Percentiles rank a stretch among this genome's conserved stretches.
These are phyloP conservation scores for Megathymus violae DNA, from an alignment of 1,140 invertebrate species.

Conservation along the genomic window DNA sequence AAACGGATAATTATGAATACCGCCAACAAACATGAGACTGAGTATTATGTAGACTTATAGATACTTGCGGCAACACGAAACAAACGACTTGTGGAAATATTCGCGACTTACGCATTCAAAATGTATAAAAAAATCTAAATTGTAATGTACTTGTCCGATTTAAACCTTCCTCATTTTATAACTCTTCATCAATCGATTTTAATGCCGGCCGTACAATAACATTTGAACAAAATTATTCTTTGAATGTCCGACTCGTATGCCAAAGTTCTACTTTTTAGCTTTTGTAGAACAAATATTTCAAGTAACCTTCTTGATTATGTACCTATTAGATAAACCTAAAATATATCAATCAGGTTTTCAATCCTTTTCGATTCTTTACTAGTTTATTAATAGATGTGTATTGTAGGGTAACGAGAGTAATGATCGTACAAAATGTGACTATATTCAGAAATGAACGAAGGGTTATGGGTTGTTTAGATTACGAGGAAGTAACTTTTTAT, in stretches of 20 bases:
- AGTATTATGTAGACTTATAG: slow-evolving; percentile 77
- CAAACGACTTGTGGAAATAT: slow-evolving; percentile 52
- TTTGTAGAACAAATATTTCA: slow-evolving; percentile 13
- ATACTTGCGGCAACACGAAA: slow-evolving; percentile 58
- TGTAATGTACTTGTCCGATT: slow-evolving; percentile 37
- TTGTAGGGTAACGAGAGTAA: slow-evolving; percentile 48
- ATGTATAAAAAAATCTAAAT: slow-evolving; percentile 60
- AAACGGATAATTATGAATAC: slow-evolving; percentile 60
- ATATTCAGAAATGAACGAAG: slow-evolving; percentile 64
- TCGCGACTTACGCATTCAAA: slow-evolving; percentile 58
- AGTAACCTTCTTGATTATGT: slow-evolving; percentile 15
- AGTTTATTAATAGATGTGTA: slow-evolving; percentile 49
- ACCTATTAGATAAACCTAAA: slow-evolving; percentile 11
- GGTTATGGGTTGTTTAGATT: slow-evolving; percentile 47
- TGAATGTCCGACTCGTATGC: slow-evolving; percentile 35
- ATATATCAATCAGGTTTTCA: slow-evolving; percentile 36
- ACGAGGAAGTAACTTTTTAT: slow-evolving; percentile 48
- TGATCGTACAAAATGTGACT: slow-evolving; percentile 80
- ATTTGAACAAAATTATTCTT: slow-evolving; percentile 11
- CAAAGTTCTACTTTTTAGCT: slow-evolving; percentile 32
- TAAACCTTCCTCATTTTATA: slow-evolving; percentile 37
- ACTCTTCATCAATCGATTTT: slow-evolving; percentile 35
- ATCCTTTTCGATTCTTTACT: slow-evolving; percentile 70
- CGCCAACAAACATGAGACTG: slow-evolving; percentile 81
- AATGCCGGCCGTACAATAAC: slow-evolving; percentile 25